Evolutionary conservation across 2,888 invertebrate genomes (phyloP), one percentile per base, ranked within the genome.

Genomic region (Brachyptera putata): DNA sequence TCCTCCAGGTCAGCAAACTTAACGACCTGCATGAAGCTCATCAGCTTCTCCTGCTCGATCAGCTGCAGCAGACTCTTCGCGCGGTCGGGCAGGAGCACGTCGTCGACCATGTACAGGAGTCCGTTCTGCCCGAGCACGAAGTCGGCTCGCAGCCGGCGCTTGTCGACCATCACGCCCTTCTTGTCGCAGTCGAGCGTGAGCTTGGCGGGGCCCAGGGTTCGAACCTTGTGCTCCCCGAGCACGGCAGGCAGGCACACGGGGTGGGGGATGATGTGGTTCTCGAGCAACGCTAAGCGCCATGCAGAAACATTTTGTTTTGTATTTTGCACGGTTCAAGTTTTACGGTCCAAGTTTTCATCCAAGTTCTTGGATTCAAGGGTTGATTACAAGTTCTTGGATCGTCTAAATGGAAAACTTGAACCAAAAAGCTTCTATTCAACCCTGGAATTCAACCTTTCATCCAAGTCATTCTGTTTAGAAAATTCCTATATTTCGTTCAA

Each of bases 211-310:
- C 74, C 74, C 48, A 75, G 59, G 1, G 76, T 75, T 56, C 71
- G 69, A 41, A 77, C 69, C 7, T 71, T 71, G 63, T 74, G 72
- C 18, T 76, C 73, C 36, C 75, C 74, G 1, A 75, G 72, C n/a
- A 77, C 72, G 3, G 78, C 77, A 1, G 77, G 73, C 13, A 74
- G 69, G 66, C 79, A 79, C 65, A 76, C 70, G 3, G 74, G 71
- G 53, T 77, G 76, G 2, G 74, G 73, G 11, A 78, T 67, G 2
- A 77, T 70, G 66, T 79, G 79, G 60, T 77, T 75, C 59, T 73
- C 71, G 25, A 78, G 66, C 34, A 79, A 67, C 9, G 76, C 79
- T 78, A 69, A 3, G 60, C n/a, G n/a, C n/a, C n/a, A n/a, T n/a
- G n/a, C n/a, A n/a, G n/a, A n/a, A n/a, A n/a, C n/a, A n/a, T n/a